These are phyloP conservation scores for Lanistes nyassanus DNA, from an alignment of 1,140 invertebrate species.

Conservation along the genomic window DNA sequence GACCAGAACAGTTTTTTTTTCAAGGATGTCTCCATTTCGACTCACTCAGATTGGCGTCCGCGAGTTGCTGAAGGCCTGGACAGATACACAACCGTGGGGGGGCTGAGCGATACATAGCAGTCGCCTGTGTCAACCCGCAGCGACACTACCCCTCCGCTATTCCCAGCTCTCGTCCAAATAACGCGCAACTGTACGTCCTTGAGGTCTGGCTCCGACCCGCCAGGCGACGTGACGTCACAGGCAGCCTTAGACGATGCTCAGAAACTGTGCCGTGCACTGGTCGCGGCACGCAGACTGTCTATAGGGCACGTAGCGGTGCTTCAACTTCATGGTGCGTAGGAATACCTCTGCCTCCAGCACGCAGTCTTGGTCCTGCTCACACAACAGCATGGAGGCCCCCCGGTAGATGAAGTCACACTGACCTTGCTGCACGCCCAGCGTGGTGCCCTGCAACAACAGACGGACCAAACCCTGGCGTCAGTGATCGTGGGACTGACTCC, in stretches of 20 bases:
- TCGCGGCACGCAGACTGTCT: conserved; percentile 23
- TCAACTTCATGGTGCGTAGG: conserved; percentile 47
- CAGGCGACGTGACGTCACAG: not conserved
- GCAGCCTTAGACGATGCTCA: conserved; percentile 20
- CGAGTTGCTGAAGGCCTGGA: no score
- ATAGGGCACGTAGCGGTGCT: conserved; percentile 38
- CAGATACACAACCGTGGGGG: no score
- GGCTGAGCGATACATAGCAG: not conserved
- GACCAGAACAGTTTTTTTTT: no score
- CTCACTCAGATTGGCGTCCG: no score
- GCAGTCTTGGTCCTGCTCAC: conserved; percentile 38
- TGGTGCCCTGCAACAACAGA: conserved; percentile 41
- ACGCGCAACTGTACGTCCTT: not conserved
- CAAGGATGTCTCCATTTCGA: no score
- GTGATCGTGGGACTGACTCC: no score
- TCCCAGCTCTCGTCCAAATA: not conserved
- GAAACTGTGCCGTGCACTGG: conserved; percentile 25
- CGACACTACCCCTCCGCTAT: not conserved
- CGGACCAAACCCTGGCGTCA: no score
- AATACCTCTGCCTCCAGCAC: conserved; percentile 45
- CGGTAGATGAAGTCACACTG: conserved; percentile 47
- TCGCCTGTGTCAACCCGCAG: not conserved
- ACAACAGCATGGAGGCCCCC: conserved; percentile 37
- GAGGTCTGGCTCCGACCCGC: not conserved
- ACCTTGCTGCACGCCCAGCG: conserved; percentile 30